These are phyloP conservation scores for Zaprionus tsacasi DNA, from an alignment of 1,140 invertebrate species.

Conservation along the genomic window DNA sequence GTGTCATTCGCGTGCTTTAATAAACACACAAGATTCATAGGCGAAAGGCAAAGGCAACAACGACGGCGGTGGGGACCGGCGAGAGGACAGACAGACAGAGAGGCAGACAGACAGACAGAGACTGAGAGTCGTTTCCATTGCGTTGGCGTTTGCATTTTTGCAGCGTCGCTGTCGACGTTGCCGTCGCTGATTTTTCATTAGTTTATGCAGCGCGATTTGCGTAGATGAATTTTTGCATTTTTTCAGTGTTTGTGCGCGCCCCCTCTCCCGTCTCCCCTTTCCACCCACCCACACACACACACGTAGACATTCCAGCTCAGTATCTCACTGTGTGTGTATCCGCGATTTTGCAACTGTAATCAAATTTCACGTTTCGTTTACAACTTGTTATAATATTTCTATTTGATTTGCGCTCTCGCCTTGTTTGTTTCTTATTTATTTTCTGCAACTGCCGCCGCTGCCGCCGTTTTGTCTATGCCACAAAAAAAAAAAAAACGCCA, in stretches of 20 bases:
- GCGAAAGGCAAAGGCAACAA: conserved; percentile 1
- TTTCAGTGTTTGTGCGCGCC: background rate
- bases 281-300: background rate
- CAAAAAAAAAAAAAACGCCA: conserved; percentile 34
- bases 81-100: background rate
- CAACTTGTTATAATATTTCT: conserved; percentile 62
- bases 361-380: conserved; percentile 70
- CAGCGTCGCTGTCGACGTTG: conserved; percentile 16
- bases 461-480: conserved; percentile 68
- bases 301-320: background rate
- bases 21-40: conserved; percentile 27
- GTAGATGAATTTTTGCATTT: conserved; percentile 43
- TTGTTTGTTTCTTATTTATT: conserved; percentile 7
- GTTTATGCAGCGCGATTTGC: conserved; percentile 43
- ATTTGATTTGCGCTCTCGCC: conserved; percentile 29
- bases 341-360: conserved; percentile 62
- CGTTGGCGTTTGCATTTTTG: conserved; percentile 49
- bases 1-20: conserved; percentile 49
- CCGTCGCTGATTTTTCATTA: conserved; percentile 44
- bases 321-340: conserved; percentile 1
- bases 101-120: background rate
- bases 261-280: conserved; percentile 16
- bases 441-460: conserved; percentile 19
- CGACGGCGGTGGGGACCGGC: background rate
- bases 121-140: conserved; percentile 40